phyloP scores from a whole-genome alignment of 2,888 invertebrate species.

The Branchellion lobata region DNA sequence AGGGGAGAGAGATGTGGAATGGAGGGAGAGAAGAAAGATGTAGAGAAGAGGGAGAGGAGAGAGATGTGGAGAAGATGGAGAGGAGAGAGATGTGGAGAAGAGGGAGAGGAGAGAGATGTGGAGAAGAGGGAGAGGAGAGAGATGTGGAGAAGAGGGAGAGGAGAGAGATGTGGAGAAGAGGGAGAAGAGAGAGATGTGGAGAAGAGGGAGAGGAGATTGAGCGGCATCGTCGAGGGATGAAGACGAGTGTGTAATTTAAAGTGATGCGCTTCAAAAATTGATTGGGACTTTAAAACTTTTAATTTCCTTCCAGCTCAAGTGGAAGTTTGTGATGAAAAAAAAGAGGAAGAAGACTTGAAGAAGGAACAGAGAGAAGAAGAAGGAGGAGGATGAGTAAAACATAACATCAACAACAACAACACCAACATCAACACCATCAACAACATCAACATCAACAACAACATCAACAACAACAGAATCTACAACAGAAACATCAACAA shows the following conservation, averaged over 20 bases:
- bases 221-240: background rate
- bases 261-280: too few relatives aligned
- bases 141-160: background rate
- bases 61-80: background rate
- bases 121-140: background rate
- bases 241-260: background rate
- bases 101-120: background rate
- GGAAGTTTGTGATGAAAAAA: background rate
- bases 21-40: too few relatives aligned
- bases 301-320: too few relatives aligned
- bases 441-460: slow-evolving; percentile 1
- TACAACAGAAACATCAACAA: too few relatives aligned
- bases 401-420: background rate
- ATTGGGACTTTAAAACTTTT: too few relatives aligned
- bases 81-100: background rate
- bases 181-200: background rate
- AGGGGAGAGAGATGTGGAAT: too few relatives aligned
- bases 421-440: slow-evolving; percentile 23
- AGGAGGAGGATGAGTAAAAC: too few relatives aligned
- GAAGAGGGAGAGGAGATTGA: background rate
- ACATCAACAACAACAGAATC: background rate
- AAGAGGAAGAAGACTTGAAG: background rate
- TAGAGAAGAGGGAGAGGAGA: background rate
- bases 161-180: background rate
- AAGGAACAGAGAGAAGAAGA: too few relatives aligned